Evolutionary conservation across 2,797 vertebrate species (phyloP), one percentile per base, ranked within the genome.

Genomic region (Apogon hyalosoma): DNA sequence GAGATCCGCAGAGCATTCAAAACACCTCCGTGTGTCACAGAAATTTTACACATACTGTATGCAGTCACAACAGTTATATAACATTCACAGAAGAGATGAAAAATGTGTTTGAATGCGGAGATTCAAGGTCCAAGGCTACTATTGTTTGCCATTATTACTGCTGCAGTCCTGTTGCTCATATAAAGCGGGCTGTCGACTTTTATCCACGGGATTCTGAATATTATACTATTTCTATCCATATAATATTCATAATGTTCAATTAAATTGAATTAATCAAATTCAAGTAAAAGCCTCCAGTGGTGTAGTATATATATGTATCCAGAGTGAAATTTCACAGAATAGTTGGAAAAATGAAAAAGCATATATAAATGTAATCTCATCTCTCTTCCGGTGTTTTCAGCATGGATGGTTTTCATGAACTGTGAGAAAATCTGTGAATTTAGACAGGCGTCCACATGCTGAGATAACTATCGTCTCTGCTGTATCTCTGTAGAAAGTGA

Each of bases 1-100:
- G 58, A 86, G 82, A 77, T 69, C 79, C 70, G 82, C 76, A 63
- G 69, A 79, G 79, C 78, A 69, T 61, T 18, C 18, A 83, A 78
- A 90, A 88, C 87, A 87, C 85, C 88, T 84, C 84, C 61, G 33
- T 82, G 77, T 89, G 79, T 89, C 87, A 83, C 75, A 75, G 69
- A 65, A 60, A 75, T 86, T 90, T 83, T 85, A 86, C 75, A 76
- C 78, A 75, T 53, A 63, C 73, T 79, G 73, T 56, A 65, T 36
- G 1, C 63, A 74, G 56, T 77, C 82, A 55, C 75, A 52, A 7
- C 40, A 45, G 53, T 93, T 88, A 85, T 54, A 78, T 80, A 91
- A 90, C 71, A 53, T 39, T 53, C 67, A 39, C 55, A 52, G 43
- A 42, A 33, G 41, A 58, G 73, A 85, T 73, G 50, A 69, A 81